A percentile compares a stretch with the other conserved stretches of the same genome.
Evolutionary conservation across 1,140 invertebrate genomes (phyloP).

Genomic region (Xylocopa sonorina): DNA sequence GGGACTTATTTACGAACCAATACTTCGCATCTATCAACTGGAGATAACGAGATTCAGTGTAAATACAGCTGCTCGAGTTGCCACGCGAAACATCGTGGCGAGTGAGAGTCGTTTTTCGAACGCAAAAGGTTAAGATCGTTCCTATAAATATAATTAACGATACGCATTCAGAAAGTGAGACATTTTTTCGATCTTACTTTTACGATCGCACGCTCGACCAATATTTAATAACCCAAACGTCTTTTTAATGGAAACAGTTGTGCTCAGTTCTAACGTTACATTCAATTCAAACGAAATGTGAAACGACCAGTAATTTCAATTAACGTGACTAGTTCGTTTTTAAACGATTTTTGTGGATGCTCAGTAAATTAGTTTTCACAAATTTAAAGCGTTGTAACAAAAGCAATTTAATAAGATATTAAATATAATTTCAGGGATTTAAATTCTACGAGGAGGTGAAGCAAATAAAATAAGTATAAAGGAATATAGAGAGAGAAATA

Average conservation of each 20-base stretch:
- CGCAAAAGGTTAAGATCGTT: no score
- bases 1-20: no score
- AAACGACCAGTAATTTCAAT: constrained; percentile 55
- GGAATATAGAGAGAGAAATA: background rate
- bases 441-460: no score
- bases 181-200: constrained; percentile 19
- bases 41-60: no score
- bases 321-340: background rate
- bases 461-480: no score
- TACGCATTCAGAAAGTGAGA: background rate
- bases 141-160: no score
- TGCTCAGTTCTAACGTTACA: constrained; percentile 54
- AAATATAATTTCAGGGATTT: no score
- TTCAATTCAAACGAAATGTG: constrained; percentile 55
- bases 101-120: no score
- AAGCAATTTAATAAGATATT: background rate
- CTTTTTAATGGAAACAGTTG: constrained; percentile 59
- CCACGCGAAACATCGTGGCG: no score
- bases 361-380: background rate
- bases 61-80: no score
- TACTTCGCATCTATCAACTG: no score
- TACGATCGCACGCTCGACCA: constrained; percentile 20
- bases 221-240: constrained; percentile 18
- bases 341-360: no score
- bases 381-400: background rate